phyloP scores from a whole-genome alignment of 2,888 invertebrate species.

The Ganaspis brasiliensis region DNA sequence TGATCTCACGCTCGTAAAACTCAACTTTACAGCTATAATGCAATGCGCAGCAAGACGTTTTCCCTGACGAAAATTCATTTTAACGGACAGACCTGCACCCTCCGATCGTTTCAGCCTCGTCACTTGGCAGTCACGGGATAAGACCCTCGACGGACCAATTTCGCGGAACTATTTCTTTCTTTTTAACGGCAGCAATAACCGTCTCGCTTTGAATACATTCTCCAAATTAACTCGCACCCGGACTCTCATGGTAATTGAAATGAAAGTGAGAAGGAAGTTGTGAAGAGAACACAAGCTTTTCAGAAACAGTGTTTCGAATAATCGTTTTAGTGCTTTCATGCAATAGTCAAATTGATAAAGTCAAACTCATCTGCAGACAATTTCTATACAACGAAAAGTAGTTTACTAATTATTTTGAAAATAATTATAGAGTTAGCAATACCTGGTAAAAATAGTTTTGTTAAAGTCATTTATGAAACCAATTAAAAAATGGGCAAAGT shows the following conservation, averaged over 20 bases:
- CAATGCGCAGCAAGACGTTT: slow-evolving; percentile 51
- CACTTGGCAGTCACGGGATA: slow-evolving; percentile 25
- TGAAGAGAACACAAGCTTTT: slow-evolving; percentile 50
- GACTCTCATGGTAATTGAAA: slow-evolving; percentile 27
- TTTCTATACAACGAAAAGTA: too few relatives aligned
- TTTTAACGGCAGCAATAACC: slow-evolving; percentile 41
- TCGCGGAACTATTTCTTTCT: slow-evolving; percentile 38
- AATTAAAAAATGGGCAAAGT: too few relatives aligned
- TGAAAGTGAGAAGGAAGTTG: slow-evolving; percentile 47
- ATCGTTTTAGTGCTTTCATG: background rate
- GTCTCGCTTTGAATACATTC: slow-evolving; percentile 40
- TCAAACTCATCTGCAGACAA: too few relatives aligned
- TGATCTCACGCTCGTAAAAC: slow-evolving; percentile 67
- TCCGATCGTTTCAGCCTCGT: slow-evolving; percentile 36
- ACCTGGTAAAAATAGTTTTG: too few relatives aligned
- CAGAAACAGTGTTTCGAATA: background rate
- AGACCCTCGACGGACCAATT: slow-evolving; percentile 34
- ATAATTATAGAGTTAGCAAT: too few relatives aligned
- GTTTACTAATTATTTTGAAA: too few relatives aligned
- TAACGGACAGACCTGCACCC: slow-evolving; percentile 38
- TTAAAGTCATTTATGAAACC: too few relatives aligned
- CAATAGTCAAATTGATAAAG: too few relatives aligned
- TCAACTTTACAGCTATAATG: slow-evolving; percentile 57
- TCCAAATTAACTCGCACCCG: slow-evolving; percentile 33
- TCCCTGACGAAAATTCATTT: slow-evolving; percentile 56